Percentiles rank a stretch among this genome's conserved stretches.
Conservation (phyloP, 2,888 invertebrate genomes). For the Teinopalpus imperialis region DNA sequence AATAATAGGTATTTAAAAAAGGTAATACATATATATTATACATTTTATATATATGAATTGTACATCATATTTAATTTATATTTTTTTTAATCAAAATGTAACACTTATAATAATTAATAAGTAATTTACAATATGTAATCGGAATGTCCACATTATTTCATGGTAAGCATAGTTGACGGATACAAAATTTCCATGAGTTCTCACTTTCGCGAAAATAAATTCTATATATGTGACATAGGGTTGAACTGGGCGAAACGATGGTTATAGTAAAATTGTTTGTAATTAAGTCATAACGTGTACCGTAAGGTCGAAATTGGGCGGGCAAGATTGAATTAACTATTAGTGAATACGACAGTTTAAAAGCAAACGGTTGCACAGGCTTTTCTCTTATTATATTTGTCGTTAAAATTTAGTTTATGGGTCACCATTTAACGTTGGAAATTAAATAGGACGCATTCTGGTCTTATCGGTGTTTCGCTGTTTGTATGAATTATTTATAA, state of each 20-base stretch:
- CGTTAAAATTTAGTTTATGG: slow-evolving; percentile 32
- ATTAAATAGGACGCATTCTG: slow-evolving; percentile 41
- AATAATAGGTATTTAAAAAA: no score
- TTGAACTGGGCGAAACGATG: not conserved
- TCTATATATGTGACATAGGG: not conserved
- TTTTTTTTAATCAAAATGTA: no score
- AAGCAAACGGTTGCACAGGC: not conserved
- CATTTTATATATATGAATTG: no score
- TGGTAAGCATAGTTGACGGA: no score
- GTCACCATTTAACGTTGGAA: slow-evolving; percentile 33
- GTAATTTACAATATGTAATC: no score
- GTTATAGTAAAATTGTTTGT: slow-evolving; percentile 33
- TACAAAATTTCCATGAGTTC: no score
- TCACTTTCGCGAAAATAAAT: slow-evolving; percentile 1
- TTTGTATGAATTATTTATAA: slow-evolving; percentile 53
- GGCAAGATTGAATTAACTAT: slow-evolving; percentile 29
- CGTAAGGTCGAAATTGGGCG: slow-evolving; percentile 29
- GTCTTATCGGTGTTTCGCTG: slow-evolving; percentile 44
- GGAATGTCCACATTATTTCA: no score
- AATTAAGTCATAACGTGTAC: slow-evolving; percentile 34
- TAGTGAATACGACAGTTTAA: slow-evolving; percentile 3
- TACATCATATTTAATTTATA: no score
- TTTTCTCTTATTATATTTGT: slow-evolving; percentile 25
- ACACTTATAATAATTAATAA: no score
- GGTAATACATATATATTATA: no score